These are phyloP conservation scores for Dolichallabes microphthalmus DNA, from an alignment of 2,113 vertebrate genomes.

Conservation along the genomic window DNA sequence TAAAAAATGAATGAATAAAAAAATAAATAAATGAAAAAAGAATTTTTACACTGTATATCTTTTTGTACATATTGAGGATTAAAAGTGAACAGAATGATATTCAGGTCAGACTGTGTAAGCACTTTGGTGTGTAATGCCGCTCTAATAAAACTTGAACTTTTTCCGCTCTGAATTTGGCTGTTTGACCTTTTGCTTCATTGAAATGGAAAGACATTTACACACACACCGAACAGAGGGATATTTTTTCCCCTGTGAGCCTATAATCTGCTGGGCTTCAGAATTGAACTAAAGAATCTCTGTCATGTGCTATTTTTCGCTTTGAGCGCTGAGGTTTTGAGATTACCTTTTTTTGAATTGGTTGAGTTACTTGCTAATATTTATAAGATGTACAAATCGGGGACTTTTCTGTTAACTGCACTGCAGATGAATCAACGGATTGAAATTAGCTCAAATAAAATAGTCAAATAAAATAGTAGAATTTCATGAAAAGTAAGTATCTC, in stretches of 20 bases:
- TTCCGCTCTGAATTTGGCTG: neutral
- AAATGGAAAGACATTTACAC: conserved; percentile 2
- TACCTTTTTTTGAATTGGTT: neutral
- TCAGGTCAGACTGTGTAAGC: neutral
- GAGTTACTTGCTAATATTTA: neutral
- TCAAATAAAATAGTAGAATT: neutral
- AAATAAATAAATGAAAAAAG: neutral
- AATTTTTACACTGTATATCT: neutral
- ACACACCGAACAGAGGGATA: neutral
- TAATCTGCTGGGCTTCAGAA: conserved; percentile 11
- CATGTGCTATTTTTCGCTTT: neutral
- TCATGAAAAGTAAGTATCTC: neutral
- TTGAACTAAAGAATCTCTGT: conserved; percentile 14
- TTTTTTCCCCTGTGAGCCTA: neutral
- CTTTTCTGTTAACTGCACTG: neutral
- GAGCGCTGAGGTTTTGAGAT: neutral
- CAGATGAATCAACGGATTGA: neutral
- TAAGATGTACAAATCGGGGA: neutral
- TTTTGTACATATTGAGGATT: neutral
- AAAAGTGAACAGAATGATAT: neutral
- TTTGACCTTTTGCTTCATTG: conserved; percentile 11
- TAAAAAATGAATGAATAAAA: too few relatives aligned
- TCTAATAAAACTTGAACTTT: conserved; percentile 4
- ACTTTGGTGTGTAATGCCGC: neutral
- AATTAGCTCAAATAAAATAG: neutral